Conservation (phyloP, 1,140 invertebrate species). For the Leptopilina boulardi region DNA sequence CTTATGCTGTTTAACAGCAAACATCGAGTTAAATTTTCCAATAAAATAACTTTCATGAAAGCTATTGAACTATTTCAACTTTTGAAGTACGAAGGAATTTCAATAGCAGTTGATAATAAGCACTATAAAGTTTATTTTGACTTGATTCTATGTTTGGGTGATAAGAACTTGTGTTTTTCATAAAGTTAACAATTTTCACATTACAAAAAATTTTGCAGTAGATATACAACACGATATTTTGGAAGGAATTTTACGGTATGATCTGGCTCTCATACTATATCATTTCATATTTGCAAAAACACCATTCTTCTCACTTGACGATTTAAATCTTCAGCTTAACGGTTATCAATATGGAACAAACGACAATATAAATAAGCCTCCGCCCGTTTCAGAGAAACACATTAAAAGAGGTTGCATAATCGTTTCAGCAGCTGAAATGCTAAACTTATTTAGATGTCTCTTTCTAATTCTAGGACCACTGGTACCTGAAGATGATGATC, state of each 20-base stretch:
- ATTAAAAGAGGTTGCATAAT: not conserved
- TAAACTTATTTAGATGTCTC: not conserved
- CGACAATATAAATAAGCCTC: not conserved
- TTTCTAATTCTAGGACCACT: not conserved
- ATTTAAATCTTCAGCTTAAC: constrained; percentile 39
- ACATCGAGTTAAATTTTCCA: not conserved
- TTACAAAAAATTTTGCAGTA: constrained; percentile 45
- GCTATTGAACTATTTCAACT: not conserved
- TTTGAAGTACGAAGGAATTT: not conserved
- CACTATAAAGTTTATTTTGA: constrained; percentile 39
- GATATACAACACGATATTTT: constrained; percentile 44
- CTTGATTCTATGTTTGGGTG: constrained; percentile 35
- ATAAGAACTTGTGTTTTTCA: constrained; percentile 42
- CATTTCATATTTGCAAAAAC: constrained; percentile 40
- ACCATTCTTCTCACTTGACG: constrained; percentile 32
- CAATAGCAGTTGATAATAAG: constrained; percentile 11
- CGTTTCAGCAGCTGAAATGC: constrained; percentile 5
- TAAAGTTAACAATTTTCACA: constrained; percentile 39
- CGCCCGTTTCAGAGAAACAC: not conserved
- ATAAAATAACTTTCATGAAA: not conserved
- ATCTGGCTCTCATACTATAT: constrained; percentile 41
- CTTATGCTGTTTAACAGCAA: not conserved
- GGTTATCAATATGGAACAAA: constrained; percentile 38
- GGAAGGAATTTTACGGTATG: constrained; percentile 45
- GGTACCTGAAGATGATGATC: not conserved